Conservation (phyloP, 2,113 vertebrate species). For the Odocoileus virginianus region DNA sequence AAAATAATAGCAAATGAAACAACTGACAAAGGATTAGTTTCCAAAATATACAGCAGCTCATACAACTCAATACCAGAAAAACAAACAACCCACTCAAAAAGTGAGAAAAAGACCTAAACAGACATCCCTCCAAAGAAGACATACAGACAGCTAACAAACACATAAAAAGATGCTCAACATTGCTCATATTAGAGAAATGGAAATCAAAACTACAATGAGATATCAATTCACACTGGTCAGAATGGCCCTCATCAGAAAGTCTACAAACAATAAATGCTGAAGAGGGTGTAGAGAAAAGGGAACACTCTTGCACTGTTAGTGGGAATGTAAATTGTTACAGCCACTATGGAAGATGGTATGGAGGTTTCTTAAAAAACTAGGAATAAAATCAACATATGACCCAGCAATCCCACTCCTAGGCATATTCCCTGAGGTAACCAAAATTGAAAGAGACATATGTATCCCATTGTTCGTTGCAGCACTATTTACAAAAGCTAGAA, state of each 20-base stretch:
- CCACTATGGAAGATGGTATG: background rate
- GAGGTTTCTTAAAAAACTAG: background rate
- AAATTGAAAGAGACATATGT: background rate
- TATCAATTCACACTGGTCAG: background rate
- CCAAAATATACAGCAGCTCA: background rate
- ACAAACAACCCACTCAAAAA: background rate
- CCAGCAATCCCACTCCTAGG: background rate
- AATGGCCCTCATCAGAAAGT: background rate
- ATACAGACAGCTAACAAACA: background rate
- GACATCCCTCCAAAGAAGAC: background rate
- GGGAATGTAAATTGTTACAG: background rate
- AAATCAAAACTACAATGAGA: background rate
- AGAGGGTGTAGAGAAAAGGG: background rate
- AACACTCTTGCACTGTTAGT: background rate
- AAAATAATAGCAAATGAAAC: background rate
- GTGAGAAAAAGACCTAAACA: background rate
- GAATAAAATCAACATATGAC: background rate
- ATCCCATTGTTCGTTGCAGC: fast-evolving
- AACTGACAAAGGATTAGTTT: background rate
- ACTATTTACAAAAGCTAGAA: background rate
- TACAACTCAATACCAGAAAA: background rate
- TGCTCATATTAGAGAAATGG: background rate
- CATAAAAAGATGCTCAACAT: background rate
- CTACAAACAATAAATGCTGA: background rate
- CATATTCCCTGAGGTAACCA: background rate